Evolutionary conservation across 2,888 invertebrate genomes (phyloP).

Genomic region (Euclidia mi): DNA sequence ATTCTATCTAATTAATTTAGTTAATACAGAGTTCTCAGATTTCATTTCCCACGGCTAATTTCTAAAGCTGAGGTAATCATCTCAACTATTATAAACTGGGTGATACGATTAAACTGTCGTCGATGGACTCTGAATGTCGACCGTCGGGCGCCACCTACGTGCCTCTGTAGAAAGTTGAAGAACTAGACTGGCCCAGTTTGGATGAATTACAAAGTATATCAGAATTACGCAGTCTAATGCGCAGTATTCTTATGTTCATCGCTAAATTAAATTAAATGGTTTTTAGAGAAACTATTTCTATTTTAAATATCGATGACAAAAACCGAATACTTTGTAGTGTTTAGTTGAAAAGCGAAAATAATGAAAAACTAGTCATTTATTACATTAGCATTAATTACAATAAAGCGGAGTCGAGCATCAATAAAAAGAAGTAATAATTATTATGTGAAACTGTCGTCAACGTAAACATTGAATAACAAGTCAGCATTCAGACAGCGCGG

Average conservation of each 20-base stretch:
- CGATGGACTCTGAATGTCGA: conserved; percentile 69
- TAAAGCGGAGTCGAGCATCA: conserved; percentile 19
- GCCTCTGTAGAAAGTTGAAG: conserved; percentile 86
- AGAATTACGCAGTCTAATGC: conserved; percentile 57
- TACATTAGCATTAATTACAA: conserved; percentile 35
- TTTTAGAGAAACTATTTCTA: neutral
- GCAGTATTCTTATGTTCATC: conserved; percentile 74
- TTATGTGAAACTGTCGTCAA: conserved; percentile 53
- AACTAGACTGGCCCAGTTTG: conserved; percentile 83
- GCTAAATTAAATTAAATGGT: conserved; percentile 17
- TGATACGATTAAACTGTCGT: conserved; percentile 64
- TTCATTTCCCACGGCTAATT: conserved; percentile 41
- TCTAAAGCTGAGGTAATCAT: conserved; percentile 48
- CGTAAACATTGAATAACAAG: conserved; percentile 67
- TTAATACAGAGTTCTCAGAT: conserved; percentile 55
- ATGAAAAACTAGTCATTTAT: conserved; percentile 23
- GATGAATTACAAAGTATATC: conserved; percentile 69
- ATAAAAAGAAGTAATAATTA: conserved; percentile 39
- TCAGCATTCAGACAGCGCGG: conserved; percentile 56
- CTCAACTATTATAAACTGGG: conserved; percentile 38
- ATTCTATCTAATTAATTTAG: conserved; percentile 49
- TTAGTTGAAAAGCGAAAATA: conserved; percentile 22
- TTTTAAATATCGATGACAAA: neutral
- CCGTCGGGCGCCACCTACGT: conserved; percentile 75
- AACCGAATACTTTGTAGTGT: too few relatives aligned